Evolutionary conservation across 1,140 invertebrate species (phyloP), one percentile per base, ranked within the genome.

Genomic region (Hormaphis cornu): DNA sequence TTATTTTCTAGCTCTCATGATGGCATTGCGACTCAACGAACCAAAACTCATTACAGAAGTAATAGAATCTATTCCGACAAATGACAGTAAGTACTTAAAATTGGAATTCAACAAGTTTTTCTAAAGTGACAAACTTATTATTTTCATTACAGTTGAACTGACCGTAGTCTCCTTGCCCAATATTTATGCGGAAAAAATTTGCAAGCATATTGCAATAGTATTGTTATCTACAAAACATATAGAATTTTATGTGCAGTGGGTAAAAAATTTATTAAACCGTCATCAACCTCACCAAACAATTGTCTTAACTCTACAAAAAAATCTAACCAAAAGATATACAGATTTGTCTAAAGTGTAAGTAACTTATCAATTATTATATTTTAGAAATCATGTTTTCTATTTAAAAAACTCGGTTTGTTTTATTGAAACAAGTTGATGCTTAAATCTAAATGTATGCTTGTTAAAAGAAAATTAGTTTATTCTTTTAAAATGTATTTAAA

Each of bases 191-290:
- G 85, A 89, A 72, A 84, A 87, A 69, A 75, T 93, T 24, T 77
- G 95, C 8, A 79, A 81, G 53, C 87, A 87, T 70, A 74, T 95
- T 24, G 85, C 87, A 0, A 80, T 80, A 18, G 82, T 86, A 61
- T 76, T 97, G 18, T 91, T 93, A 74, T 81, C 80, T 14, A 87
- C 89, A 1, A 81, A 83, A 3, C 93, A 97, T 76, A 76, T 97
- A 50, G 90, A 97, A 76, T 95, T 94, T 77, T 92, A 96, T 79
- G 76, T 95, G 1, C 77, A 83, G 28, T 98, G 93, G 94, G 80
- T 87, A 44, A 82, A 86, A 72, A 75, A 75, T 46, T 77, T 93
- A 3, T 75, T 95, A 33, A 84, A 54, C 30, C 37, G 30, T 12
- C 14, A 63, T 50, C 82, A 6, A 76, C 76, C 33, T 84, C 81